Conservation (phyloP, 2,888 invertebrate genomes). For the Drosophila vallismaia region DNA sequence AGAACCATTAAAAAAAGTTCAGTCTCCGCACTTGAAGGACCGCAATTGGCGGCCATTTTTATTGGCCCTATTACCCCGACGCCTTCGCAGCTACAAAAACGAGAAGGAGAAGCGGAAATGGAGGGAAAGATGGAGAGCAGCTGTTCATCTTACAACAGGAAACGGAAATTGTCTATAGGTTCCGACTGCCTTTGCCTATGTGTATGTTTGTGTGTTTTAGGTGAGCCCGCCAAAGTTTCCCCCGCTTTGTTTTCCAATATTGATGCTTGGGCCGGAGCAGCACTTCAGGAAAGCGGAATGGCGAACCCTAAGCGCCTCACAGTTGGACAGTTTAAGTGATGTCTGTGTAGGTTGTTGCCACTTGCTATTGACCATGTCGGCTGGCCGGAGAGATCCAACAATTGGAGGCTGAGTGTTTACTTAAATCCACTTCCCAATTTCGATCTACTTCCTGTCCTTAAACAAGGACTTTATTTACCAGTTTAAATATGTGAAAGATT, state of each 20-base stretch:
- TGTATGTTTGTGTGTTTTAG: constrained; percentile 13
- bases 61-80: constrained; percentile 62
- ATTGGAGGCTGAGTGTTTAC: constrained; percentile 6
- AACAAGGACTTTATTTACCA: no score
- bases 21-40: constrained; percentile 1
- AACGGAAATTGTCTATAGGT: constrained; percentile 73
- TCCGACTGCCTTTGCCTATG: constrained; percentile 53
- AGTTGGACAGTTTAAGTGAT: constrained; percentile 75
- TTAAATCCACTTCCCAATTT: constrained; percentile 20
- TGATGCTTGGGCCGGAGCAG: background rate
- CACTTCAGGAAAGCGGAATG: constrained; percentile 15
- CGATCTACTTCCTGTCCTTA: constrained; percentile 3
- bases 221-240: constrained; percentile 42
- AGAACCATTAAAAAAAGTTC: background rate
- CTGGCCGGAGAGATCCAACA: background rate
- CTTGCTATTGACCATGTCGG: constrained; percentile 30
- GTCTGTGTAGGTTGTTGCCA: constrained; percentile 49
- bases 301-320: constrained; percentile 39
- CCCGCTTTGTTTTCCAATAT: constrained; percentile 35
- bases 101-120: constrained; percentile 3
- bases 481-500: no score
- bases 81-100: constrained; percentile 42
- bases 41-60: constrained; percentile 61
- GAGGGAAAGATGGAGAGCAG: constrained; percentile 28
- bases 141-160: constrained; percentile 68